Evolutionary conservation across 2,888 invertebrate species (phyloP), one percentile per base, ranked within the genome.

Genomic region (Eristalinus sepulchralis): DNA sequence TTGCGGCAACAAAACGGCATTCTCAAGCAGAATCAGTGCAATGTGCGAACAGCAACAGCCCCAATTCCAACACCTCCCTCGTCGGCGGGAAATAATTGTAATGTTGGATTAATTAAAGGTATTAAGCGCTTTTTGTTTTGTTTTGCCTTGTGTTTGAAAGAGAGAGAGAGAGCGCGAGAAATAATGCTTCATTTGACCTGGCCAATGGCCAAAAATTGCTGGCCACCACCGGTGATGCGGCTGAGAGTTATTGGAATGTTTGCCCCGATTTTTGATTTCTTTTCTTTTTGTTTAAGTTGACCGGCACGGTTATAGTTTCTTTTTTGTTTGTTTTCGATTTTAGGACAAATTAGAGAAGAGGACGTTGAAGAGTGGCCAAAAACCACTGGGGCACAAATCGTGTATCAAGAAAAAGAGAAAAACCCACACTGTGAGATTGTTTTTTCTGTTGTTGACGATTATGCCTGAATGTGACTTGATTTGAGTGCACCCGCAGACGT

Each of bases 1-100:
- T 89, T 92, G 81, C 91, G 91, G 68, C 90, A 91, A 85, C 91
- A 92, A 83, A 88, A 91, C 81, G 89, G 90, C 27, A 72, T 83
- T 66, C 72, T 81, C 27, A 73, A 70, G 17, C 82, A 68, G 9
- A 83, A 73, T 60, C 85, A 81, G 9, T 68, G 78, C 73, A 80
- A 85, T 62, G 66, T 60, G 34, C 47, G 47, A 17, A 47, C 47
- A 17, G 47, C 17, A 47, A 17, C 47, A 6, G 9, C n/a, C 47
- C 76, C 70, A 83, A 13, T 57, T 68, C 68, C 76, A 70, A 72
- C 79, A 66, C 22, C 60, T 24, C 63, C 79, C 10, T 17, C 70
- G 33, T 60, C 64, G 20, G 57, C 72, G 71, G 72, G 86, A 60
- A 82, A 39, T 47, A 75, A 77, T 81, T 68, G 83, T 73, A 77